A percentile compares a stretch with the other conserved stretches of the same genome.
Conservation (phyloP, 2,888 invertebrate genomes). For the Chymomyza fuscimana region DNA sequence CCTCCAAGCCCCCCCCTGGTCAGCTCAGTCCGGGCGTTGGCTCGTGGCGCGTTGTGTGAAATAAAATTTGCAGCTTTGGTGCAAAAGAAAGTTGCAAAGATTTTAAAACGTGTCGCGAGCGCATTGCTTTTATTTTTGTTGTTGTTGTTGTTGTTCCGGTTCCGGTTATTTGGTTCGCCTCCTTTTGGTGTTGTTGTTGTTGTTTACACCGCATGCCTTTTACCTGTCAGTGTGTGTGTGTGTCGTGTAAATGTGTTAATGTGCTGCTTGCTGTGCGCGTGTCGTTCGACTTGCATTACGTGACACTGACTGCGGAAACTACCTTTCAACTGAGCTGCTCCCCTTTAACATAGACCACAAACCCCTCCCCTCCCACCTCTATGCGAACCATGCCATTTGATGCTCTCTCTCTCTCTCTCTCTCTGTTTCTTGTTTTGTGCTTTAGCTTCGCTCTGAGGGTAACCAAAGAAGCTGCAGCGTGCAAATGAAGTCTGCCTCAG, state of each 20-base stretch:
- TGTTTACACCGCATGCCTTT: slow-evolving; percentile 45
- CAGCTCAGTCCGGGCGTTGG: background rate
- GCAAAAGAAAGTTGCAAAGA: slow-evolving; percentile 55
- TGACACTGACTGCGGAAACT: background rate
- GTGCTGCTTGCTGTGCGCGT: slow-evolving; percentile 25
- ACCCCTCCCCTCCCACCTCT: background rate
- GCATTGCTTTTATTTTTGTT: background rate
- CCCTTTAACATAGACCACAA: background rate
- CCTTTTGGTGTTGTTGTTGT: slow-evolving; percentile 18
- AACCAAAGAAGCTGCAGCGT: background rate
- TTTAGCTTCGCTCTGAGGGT: slow-evolving; percentile 1
- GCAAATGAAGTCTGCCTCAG: slow-evolving; percentile 10
- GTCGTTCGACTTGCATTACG: background rate
- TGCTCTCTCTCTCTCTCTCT: background rate
- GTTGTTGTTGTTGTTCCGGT: slow-evolving; percentile 51
- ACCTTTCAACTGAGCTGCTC: background rate
- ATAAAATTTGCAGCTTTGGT: slow-evolving; percentile 57
- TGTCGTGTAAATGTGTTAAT: slow-evolving; percentile 68
- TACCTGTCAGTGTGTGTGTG: slow-evolving; percentile 47
- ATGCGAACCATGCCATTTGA: background rate
- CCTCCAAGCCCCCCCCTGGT: background rate
- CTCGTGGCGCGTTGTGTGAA: slow-evolving; percentile 28
- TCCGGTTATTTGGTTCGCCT: slow-evolving; percentile 2
- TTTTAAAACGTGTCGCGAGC: slow-evolving; percentile 48
- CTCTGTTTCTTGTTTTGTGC: background rate